phyloP scores from a whole-genome alignment of 1,140 invertebrate genomes.

The Ostrea edulis region DNA sequence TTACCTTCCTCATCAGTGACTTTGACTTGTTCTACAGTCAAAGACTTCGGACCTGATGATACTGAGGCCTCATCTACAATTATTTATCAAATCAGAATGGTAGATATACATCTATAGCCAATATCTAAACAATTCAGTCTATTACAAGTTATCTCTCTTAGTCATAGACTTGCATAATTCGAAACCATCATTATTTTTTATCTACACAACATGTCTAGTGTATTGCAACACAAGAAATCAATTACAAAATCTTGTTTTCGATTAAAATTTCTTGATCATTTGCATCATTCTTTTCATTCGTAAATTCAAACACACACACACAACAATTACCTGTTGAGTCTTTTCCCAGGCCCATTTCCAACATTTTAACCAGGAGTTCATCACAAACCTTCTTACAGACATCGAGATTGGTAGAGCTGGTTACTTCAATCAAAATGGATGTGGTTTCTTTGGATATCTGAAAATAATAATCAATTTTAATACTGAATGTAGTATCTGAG shows the following conservation, averaged over 20 bases:
- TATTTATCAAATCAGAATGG: background rate
- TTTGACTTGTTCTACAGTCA: slow-evolving; percentile 86
- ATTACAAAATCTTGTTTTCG: background rate
- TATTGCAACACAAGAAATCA: background rate
- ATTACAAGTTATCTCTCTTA: no score
- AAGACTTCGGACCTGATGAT: slow-evolving; percentile 53
- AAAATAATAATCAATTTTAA: slow-evolving; percentile 35
- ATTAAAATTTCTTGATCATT: no score
- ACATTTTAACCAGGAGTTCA: slow-evolving; percentile 83
- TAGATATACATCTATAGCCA: no score
- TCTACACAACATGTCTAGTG: background rate
- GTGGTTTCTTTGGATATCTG: slow-evolving; percentile 82
- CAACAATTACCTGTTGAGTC: slow-evolving; percentile 37
- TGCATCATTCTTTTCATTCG: no score
- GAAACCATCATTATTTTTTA: slow-evolving; percentile 3
- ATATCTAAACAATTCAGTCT: no score
- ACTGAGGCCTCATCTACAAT: slow-evolving; percentile 65
- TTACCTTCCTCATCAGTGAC: slow-evolving; percentile 86
- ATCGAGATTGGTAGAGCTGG: slow-evolving; percentile 84
- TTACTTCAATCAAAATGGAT: slow-evolving; percentile 89
- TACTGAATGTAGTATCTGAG: no score
- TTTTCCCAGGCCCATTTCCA: slow-evolving; percentile 79
- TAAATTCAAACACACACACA: no score
- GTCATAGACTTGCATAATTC: no score
- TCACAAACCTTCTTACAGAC: slow-evolving; percentile 87